Conservation (phyloP, 2,113 vertebrate genomes). For the Scomber scombrus region DNA sequence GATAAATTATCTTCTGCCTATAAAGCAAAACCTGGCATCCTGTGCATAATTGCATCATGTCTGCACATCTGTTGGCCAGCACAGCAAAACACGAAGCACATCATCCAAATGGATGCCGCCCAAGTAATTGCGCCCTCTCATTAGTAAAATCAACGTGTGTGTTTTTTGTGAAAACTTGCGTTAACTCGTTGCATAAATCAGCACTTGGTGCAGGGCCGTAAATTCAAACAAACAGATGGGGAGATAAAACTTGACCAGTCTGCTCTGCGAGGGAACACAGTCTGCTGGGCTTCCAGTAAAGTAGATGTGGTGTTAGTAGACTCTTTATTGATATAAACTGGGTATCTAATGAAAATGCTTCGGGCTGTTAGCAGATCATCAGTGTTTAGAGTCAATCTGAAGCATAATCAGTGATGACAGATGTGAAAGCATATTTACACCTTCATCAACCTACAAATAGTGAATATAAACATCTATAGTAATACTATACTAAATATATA, state of each 20-base stretch:
- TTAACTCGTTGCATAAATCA: conserved; percentile 75
- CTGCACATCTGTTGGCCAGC: conserved; percentile 68
- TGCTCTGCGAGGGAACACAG: conserved; percentile 30
- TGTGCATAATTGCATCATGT: conserved; percentile 67
- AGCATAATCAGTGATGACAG: neutral
- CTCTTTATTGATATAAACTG: neutral
- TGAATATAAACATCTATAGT: too few species aligned
- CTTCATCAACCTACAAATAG: too few species aligned
- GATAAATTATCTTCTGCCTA: conserved; percentile 41
- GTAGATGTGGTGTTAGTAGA: neutral
- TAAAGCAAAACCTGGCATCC: conserved; percentile 56
- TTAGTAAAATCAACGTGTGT: conserved; percentile 83
- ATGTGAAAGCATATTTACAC: neutral
- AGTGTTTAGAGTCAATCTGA: neutral
- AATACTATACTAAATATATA: neutral
- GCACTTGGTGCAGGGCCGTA: conserved; percentile 55
- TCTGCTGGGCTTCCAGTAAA: conserved; percentile 38
- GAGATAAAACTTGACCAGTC: conserved; percentile 67
- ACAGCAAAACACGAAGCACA: conserved; percentile 66
- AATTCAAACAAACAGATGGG: conserved; percentile 81
- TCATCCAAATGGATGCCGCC: conserved; percentile 74
- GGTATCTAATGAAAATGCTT: conserved; percentile 14
- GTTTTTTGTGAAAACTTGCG: conserved; percentile 78
- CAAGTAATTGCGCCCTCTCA: conserved; percentile 77
- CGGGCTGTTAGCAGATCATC: neutral